These are phyloP conservation scores for Myzus persicae DNA, from an alignment of 1,140 invertebrate genomes.

Conservation along the genomic window DNA sequence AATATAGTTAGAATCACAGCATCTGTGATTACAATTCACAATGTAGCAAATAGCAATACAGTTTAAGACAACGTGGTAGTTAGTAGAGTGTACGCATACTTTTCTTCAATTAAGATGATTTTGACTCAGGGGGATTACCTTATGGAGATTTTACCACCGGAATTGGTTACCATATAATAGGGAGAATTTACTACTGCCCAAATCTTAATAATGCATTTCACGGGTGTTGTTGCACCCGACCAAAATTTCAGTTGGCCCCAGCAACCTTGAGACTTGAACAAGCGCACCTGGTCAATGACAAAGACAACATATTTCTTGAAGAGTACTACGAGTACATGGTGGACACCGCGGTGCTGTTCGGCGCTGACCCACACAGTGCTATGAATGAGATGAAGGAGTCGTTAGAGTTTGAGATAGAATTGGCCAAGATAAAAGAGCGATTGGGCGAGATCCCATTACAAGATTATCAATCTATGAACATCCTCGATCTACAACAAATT, in stretches of 20 bases:
- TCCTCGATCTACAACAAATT: slow-evolving; percentile 76
- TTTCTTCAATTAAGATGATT: too few relatives aligned
- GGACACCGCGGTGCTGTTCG: slow-evolving; percentile 86
- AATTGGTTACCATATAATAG: too few relatives aligned
- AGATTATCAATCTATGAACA: slow-evolving; percentile 86
- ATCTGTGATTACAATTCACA: too few relatives aligned
- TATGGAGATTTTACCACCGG: too few relatives aligned
- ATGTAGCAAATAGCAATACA: too few relatives aligned
- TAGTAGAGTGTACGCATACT: too few relatives aligned
- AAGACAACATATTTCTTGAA: slow-evolving; percentile 78
- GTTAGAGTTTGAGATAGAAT: slow-evolving; percentile 87
- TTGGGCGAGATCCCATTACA: too few relatives aligned
- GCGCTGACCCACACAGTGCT: slow-evolving; percentile 76
- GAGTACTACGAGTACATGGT: slow-evolving; percentile 86
- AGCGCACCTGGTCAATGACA: slow-evolving; percentile 87
- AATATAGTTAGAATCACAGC: too few relatives aligned
- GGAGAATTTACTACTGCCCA: too few relatives aligned
- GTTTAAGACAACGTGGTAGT: too few relatives aligned
- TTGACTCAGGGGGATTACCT: too few relatives aligned
- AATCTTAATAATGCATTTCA: not conserved
- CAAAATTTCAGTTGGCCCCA: slow-evolving; percentile 82
- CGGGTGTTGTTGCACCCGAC: not conserved
- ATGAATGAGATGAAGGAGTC: slow-evolving; percentile 80
- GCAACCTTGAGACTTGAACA: slow-evolving; percentile 84
- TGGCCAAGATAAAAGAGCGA: slow-evolving; percentile 94